Percentiles rank a stretch among this genome's conserved stretches.
These are phyloP conservation scores for Dermochelys coriacea DNA, from an alignment of 2,797 vertebrate species.

Conservation along the genomic window DNA sequence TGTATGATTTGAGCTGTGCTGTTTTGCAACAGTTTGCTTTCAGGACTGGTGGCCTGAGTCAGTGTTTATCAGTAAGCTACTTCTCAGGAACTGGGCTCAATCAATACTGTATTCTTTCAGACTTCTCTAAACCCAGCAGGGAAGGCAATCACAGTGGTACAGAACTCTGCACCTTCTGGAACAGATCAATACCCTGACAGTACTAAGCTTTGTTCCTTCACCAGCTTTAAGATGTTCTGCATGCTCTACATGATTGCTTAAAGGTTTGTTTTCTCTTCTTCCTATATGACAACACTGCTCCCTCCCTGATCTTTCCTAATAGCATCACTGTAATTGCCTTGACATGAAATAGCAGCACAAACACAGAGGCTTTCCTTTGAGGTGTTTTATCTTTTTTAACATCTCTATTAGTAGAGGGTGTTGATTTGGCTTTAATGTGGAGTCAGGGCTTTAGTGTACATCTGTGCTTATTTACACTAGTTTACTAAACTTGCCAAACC, in stretches of 20 bases:
- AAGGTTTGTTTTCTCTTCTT: conserved; percentile 91
- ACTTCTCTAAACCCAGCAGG: conserved; percentile 89
- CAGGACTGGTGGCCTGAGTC: conserved; percentile 86
- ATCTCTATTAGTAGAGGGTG: conserved; percentile 70
- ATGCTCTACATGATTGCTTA: conserved; percentile 99
- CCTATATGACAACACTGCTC: conserved; percentile 80
- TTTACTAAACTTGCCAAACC: conserved; percentile 56
- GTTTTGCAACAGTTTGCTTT: conserved; percentile 81
- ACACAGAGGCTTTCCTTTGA: conserved; percentile 74
- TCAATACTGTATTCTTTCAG: conserved; percentile 95
- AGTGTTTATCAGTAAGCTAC: conserved; percentile 92
- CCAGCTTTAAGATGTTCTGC: conserved; percentile 93
- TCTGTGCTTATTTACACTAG: conserved; percentile 60
- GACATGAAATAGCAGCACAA: conserved; percentile 85
- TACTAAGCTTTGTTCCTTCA: conserved; percentile 94
- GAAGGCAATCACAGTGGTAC: conserved; percentile 89
- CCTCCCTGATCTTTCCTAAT: conserved; percentile 81
- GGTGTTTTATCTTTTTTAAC: conserved; percentile 71
- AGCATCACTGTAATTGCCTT: conserved; percentile 84
- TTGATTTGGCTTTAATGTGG: conserved; percentile 78
- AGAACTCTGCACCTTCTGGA: conserved; percentile 91
- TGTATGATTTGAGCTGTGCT: conserved; percentile 11
- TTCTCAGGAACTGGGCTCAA: conserved; percentile 91
- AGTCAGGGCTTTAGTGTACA: conserved; percentile 45
- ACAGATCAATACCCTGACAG: conserved; percentile 95